A percentile compares a stretch with the other conserved stretches of the same genome.
phyloP scores from a whole-genome alignment of 2,888 invertebrate genomes.

The Tanytarsus gracilentus region DNA sequence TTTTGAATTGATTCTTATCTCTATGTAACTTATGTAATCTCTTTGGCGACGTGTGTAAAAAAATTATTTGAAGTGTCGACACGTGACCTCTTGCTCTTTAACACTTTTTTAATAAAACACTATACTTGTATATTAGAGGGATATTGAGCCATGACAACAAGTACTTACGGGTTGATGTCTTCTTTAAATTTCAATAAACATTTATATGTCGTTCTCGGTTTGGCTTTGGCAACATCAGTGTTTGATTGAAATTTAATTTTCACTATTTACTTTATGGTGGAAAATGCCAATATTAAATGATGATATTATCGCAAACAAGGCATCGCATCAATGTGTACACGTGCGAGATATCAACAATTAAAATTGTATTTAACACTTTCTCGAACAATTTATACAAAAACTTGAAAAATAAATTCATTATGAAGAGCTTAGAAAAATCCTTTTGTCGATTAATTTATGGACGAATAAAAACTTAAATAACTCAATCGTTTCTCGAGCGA shows the following conservation, averaged over 20 bases:
- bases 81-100: slow-evolving; percentile 19
- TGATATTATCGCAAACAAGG: not conserved
- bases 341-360: slow-evolving; percentile 19
- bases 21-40: not conserved
- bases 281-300: slow-evolving; percentile 8
- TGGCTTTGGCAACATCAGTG: slow-evolving; percentile 2
- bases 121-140: too few species aligned
- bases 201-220: too few species aligned
- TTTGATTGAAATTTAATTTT: slow-evolving; percentile 7
- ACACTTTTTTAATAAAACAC: slow-evolving; percentile 9
- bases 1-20: slow-evolving; percentile 25
- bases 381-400: slow-evolving; percentile 6
- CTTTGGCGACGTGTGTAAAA: slow-evolving; percentile 3
- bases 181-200: too few species aligned
- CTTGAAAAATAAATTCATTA: too few species aligned
- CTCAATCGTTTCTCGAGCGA: not conserved
- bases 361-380: slow-evolving; percentile 24
- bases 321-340: too few species aligned
- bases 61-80: slow-evolving; percentile 18
- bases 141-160: not conserved
- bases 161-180: not conserved
- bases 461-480: not conserved
- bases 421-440: too few species aligned
- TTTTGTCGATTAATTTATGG: not conserved
- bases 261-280: slow-evolving; percentile 9